A percentile compares a stretch with the other conserved stretches of the same genome.
These are phyloP conservation scores for Cyanoderma ruficeps DNA, from an alignment of 2,113 vertebrate genomes.

Conservation along the genomic window DNA sequence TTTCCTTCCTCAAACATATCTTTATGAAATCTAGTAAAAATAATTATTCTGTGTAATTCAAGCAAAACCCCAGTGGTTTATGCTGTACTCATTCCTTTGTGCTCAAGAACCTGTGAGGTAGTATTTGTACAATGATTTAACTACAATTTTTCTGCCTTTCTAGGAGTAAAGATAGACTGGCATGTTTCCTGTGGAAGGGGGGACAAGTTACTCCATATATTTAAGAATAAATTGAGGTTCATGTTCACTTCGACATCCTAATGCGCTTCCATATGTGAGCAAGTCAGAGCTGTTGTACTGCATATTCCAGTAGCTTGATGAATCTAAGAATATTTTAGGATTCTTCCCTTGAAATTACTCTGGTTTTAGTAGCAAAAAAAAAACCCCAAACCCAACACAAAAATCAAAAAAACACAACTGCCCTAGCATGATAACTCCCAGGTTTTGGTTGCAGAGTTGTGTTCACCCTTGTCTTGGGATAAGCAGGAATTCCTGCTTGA, in stretches of 20 bases:
- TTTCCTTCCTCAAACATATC: not conserved
- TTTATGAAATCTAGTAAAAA: not conserved
- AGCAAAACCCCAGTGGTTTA: not conserved
- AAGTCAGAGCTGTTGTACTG: not conserved
- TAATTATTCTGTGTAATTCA: not conserved
- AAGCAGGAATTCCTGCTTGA: not conserved
- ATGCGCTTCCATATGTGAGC: not conserved
- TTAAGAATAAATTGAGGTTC: not conserved
- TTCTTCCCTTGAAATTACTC: not conserved
- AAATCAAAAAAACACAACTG: fast-evolving
- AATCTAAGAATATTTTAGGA: fast-evolving
- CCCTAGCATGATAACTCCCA: too few species aligned
- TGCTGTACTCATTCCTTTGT: not conserved
- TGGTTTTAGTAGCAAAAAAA: not conserved
- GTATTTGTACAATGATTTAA: not conserved
- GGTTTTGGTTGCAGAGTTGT: not conserved
- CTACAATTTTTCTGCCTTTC: not conserved
- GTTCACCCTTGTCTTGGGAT: not conserved
- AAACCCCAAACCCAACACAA: not conserved
- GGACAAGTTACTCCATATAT: not conserved
- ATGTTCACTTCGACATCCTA: not conserved
- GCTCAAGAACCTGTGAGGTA: not conserved
- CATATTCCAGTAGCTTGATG: not conserved
- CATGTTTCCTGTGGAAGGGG: not conserved
- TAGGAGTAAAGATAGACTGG: not conserved